Conservation (phyloP, 2,888 invertebrate species). For the Hemistola chrysoprasaria region DNA sequence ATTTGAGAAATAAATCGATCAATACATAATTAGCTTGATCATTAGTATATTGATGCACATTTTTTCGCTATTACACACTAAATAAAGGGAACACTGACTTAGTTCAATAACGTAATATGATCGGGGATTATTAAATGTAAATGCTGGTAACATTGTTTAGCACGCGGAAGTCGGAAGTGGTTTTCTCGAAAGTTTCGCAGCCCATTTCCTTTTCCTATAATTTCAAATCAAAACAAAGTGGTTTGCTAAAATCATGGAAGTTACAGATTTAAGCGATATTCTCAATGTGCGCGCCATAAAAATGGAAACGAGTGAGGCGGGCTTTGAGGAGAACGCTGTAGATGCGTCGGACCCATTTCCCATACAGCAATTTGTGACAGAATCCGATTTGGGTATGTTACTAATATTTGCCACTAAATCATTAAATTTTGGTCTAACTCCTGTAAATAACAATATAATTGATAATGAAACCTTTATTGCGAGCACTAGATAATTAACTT, state of each 20-base stretch:
- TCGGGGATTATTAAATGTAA: no score
- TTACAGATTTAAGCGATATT: conserved; percentile 67
- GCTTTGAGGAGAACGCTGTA: conserved; percentile 52
- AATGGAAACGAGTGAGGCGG: conserved; percentile 65
- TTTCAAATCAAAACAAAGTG: conserved; percentile 26
- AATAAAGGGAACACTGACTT: no score
- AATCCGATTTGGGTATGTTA: conserved; percentile 69
- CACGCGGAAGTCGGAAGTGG: no score
- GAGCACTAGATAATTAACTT: no score
- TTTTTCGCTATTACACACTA: no score
- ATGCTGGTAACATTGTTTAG: no score
- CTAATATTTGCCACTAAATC: neutral
- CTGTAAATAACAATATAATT: neutral
- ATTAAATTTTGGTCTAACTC: neutral
- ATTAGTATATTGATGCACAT: no score
- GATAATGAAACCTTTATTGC: neutral
- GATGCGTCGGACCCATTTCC: conserved; percentile 59
- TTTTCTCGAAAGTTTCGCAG: conserved; percentile 28
- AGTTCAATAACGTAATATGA: no score
- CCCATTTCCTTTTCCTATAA: conserved; percentile 54
- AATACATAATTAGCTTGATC: no score
- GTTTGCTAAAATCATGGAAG: conserved; percentile 55
- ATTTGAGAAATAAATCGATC: no score
- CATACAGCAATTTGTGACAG: conserved; percentile 73
- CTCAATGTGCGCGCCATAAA: conserved; percentile 66